Base-by-base conservation (phyloP, 2,888 invertebrate species). In the Himalopsyche kuldschensis region DNA sequence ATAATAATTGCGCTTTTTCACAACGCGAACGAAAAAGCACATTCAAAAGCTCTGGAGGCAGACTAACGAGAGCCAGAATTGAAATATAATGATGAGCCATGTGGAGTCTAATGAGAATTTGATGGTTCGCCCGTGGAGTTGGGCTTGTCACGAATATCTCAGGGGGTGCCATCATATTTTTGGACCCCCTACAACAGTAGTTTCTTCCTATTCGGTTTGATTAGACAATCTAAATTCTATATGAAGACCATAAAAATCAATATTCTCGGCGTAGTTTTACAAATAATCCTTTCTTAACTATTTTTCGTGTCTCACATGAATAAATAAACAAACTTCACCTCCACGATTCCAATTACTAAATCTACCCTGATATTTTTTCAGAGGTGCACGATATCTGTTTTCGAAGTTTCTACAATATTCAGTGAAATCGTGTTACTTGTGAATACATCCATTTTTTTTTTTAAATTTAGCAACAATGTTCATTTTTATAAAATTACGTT, bases 31-130 rank as follows among this genome's bases (percentile, higher is more conserved):
- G 1, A 55, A 55, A 55, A 55, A 55, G 55, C 55, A 20, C 55
- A 55, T 55, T 55, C 48, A 78, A 78, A 78, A 78, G 84, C 79
- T 55, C 32, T 55, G 55, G 55, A 55, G 55, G 55, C 35, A 69
- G 63, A 24, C 85, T 85, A 84, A 84, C 85, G 82, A 85, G 85
- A 84, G 32, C 55, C 81, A 81, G 81, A 85, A 85, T 84, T 82
- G 85, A 84, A 85, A 85, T 84, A 85, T 85, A 84, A 85, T 84
- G 85, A 85, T 85, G 79, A 84, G 80, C 85, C 85, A 82, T 82
- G 75, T 84, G 85, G 84, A 84, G 84, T 84, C 83, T 85, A 85
- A 85, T 84, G 85, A 84, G 84, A 84, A 84, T 84, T 84, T 82
- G 85, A 85, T 85, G 85, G 84, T 63, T 75, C 41, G 75, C 41